Percentiles rank a stretch among this genome's conserved stretches.
Evolutionary conservation across 2,113 vertebrate species (phyloP).

Genomic region (Struthidea cinerea): DNA sequence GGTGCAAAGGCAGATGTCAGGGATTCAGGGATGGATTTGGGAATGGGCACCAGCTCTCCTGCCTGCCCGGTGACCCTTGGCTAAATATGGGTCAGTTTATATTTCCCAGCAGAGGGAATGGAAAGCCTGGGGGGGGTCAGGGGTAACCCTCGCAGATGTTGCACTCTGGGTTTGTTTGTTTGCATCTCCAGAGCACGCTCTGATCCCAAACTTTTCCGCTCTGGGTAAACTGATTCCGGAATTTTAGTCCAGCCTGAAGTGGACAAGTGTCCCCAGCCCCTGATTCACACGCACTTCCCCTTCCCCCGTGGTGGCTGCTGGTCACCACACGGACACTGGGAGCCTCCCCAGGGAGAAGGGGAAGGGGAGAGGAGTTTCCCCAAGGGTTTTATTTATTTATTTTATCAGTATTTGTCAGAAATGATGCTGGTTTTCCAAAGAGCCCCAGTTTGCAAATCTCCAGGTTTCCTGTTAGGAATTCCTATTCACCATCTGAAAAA

Average conservation of each 20-base stretch:
- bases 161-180: background rate
- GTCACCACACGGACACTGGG: fast-evolving
- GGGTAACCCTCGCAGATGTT: background rate
- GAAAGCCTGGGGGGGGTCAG: background rate
- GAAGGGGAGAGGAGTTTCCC: background rate
- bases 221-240: background rate
- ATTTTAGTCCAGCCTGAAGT: background rate
- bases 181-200: background rate
- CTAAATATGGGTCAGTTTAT: background rate
- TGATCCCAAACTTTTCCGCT: background rate
- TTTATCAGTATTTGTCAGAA: background rate
- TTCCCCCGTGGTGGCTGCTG: background rate
- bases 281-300: background rate
- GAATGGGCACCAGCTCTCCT: background rate
- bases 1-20: background rate
- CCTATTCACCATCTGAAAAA: background rate
- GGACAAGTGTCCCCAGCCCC: background rate
- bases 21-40: background rate
- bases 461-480: background rate
- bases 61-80: background rate
- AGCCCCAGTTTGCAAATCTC: background rate
- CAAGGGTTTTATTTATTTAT: background rate
- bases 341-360: background rate
- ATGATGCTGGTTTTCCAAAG: background rate
- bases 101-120: background rate